phyloP scores from a whole-genome alignment of 37 sponge, comb jelly and placozoan species.

The Diacarnus erythraeanus region DNA sequence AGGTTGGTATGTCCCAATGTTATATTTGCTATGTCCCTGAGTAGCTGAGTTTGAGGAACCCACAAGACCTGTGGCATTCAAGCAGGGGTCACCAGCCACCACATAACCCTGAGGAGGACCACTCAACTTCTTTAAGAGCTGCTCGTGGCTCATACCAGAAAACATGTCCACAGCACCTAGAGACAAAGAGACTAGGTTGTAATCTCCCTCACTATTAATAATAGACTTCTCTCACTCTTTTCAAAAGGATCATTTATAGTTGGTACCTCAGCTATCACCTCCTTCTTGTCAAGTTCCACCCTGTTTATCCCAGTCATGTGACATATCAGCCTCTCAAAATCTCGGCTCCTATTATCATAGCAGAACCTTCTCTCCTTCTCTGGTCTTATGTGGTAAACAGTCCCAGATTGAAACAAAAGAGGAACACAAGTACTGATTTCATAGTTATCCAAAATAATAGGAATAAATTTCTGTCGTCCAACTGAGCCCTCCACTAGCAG shows the following conservation, averaged over 20 bases:
- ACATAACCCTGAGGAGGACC: background rate
- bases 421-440: slow-evolving; percentile 14
- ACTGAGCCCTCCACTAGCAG: too few relatives aligned
- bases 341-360: slow-evolving; percentile 26
- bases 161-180: background rate
- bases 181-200: too few relatives aligned
- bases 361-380: slow-evolving; percentile 10
- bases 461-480: slow-evolving; percentile 26
- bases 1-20: too few relatives aligned
- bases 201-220: too few relatives aligned
- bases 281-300: slow-evolving; percentile 6
- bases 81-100: background rate
- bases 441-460: slow-evolving; percentile 27
- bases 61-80: background rate
- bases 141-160: too few relatives aligned
- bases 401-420: slow-evolving; percentile 12
- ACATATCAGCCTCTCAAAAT: slow-evolving; percentile 55
- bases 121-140: too few relatives aligned
- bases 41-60: too few relatives aligned
- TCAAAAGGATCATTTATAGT: background rate
- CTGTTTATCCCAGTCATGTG: slow-evolving; percentile 64
- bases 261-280: background rate
- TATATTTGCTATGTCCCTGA: too few relatives aligned
- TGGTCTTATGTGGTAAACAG: background rate
- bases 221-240: background rate